A percentile compares a stretch with the other conserved stretches of the same genome.
Conservation (phyloP, 2,888 invertebrate species). For the Mimas tiliae region DNA sequence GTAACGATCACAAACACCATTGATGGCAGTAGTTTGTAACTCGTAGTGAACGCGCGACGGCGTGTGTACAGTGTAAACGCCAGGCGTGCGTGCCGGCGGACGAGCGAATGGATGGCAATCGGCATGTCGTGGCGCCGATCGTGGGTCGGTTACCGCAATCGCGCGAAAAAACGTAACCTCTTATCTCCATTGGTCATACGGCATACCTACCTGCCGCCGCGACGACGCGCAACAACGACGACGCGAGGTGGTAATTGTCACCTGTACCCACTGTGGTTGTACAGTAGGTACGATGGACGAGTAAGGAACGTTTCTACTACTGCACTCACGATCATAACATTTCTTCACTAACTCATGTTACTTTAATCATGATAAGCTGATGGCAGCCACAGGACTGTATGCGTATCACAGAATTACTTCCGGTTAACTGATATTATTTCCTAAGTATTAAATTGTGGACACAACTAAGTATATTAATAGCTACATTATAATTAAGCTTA, state of each 20-base stretch:
- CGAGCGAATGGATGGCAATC: slow-evolving; percentile 72
- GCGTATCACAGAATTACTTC: not conserved
- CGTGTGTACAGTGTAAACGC: slow-evolving; percentile 52
- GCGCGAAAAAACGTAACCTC: slow-evolving; percentile 72
- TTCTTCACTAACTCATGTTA: not conserved
- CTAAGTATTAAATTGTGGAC: too few relatives aligned
- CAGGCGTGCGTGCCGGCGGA: slow-evolving; percentile 74
- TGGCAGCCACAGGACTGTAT: slow-evolving; percentile 5
- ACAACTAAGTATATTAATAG: too few relatives aligned
- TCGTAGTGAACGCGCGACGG: slow-evolving; percentile 50
- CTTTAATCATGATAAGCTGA: slow-evolving; percentile 12
- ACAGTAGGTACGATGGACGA: too few relatives aligned
- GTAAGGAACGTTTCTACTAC: not conserved
- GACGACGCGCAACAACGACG: not conserved
- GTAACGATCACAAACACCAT: slow-evolving; percentile 73
- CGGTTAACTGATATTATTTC: too few relatives aligned
- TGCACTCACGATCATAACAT: slow-evolving; percentile 19
- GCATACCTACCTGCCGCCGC: slow-evolving; percentile 44
- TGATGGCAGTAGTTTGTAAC: slow-evolving; percentile 50
- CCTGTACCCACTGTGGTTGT: not conserved
- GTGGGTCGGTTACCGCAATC: slow-evolving; percentile 68
- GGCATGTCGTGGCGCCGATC: slow-evolving; percentile 58
- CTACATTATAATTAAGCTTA: too few relatives aligned
- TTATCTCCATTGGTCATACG: slow-evolving; percentile 68
- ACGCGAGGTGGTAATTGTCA: not conserved